Percentiles rank a stretch among this genome's conserved stretches.
phyloP scores from a whole-genome alignment of 2,113 vertebrate species.

The Chunga burmeisteri region DNA sequence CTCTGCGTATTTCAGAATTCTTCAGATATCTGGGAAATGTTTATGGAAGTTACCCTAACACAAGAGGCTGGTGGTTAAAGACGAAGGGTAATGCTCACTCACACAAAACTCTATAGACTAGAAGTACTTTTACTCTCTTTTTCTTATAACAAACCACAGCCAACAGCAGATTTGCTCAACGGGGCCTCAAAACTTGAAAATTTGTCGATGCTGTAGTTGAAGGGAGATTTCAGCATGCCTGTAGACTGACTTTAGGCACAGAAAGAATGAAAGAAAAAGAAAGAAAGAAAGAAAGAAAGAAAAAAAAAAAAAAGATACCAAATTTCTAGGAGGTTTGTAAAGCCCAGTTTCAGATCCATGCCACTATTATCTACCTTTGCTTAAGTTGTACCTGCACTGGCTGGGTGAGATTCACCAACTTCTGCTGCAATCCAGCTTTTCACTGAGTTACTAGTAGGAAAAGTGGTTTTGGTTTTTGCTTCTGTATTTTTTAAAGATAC shows the following conservation, averaged over 20 bases:
- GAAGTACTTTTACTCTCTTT: background rate
- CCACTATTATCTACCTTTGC: background rate
- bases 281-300: too few species aligned
- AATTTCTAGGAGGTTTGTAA: background rate
- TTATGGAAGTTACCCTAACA: background rate
- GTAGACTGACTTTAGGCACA: background rate
- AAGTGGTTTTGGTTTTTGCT: background rate
- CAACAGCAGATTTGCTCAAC: background rate
- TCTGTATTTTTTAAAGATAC: background rate
- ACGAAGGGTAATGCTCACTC: background rate
- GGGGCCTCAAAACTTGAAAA: background rate
- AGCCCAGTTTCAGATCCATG: background rate
- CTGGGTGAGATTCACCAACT: background rate
- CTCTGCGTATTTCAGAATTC: slow-evolving; percentile 25
- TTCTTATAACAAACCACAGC: background rate
- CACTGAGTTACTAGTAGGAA: background rate
- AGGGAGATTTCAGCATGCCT: background rate
- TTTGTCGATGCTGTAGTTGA: background rate
- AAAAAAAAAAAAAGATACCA: background rate
- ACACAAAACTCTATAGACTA: slow-evolving; percentile 19
- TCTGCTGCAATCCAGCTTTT: background rate
- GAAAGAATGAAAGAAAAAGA: background rate
- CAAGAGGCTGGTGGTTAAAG: background rate
- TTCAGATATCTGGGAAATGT: slow-evolving; percentile 18
- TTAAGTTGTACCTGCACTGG: background rate